Conservation (phyloP, 2,888 invertebrate species). For the Drepana falcataria region DNA sequence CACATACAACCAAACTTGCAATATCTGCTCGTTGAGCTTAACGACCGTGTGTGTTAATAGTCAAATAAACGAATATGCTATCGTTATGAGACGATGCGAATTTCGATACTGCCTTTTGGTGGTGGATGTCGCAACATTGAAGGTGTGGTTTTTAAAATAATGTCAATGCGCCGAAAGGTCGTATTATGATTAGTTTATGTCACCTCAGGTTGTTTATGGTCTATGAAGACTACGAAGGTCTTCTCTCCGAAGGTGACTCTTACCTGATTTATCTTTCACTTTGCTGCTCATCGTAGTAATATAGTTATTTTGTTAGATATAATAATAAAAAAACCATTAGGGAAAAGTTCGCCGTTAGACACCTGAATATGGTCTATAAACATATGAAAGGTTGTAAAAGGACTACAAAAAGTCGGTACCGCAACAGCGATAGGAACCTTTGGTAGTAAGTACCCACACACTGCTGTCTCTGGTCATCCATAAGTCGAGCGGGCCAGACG, state of each 20-base stretch:
- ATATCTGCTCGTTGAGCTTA: conserved; percentile 1
- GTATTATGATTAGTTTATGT: background rate
- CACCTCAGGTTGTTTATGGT: background rate
- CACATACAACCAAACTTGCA: background rate
- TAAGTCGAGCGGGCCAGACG: too few species aligned
- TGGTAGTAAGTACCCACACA: too few species aligned
- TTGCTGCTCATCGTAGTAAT: too few species aligned
- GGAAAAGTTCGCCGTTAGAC: too few species aligned
- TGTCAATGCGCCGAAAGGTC: background rate
- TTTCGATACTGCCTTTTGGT: conserved; percentile 5
- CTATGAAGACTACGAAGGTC: background rate
- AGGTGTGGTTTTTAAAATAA: background rate
- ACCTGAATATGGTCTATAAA: too few species aligned
- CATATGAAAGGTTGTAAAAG: too few species aligned
- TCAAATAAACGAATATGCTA: background rate
- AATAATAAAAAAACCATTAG: too few species aligned
- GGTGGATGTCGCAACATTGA: conserved; percentile 7
- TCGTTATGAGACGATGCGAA: conserved; percentile 4
- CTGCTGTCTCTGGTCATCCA: too few species aligned
- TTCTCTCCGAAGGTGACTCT: background rate
- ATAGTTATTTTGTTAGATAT: too few species aligned
- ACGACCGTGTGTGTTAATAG: background rate
- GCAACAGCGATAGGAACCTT: too few species aligned
- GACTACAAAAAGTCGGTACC: too few species aligned
- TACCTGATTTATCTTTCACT: conserved; percentile 20